These are phyloP conservation scores for Nematolebias whitei DNA, from an alignment of 2,113 vertebrate genomes.

Conservation along the genomic window DNA sequence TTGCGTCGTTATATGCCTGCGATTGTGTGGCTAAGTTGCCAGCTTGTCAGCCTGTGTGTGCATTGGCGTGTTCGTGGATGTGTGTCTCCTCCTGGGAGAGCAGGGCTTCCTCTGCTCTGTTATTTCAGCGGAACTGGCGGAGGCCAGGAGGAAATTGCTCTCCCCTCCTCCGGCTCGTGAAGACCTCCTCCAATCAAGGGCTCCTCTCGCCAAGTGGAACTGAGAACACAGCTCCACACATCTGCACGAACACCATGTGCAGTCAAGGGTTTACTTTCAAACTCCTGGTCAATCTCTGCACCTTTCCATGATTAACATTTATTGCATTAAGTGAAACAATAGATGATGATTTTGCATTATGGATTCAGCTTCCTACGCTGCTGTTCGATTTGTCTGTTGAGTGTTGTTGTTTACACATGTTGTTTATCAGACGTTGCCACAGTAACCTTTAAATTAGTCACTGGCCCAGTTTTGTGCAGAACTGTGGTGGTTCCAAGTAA, in stretches of 20 bases:
- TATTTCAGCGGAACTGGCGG: conserved; percentile 85
- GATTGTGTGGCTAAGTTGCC: conserved; percentile 57
- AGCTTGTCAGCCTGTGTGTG: conserved; percentile 36
- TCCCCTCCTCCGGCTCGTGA: conserved; percentile 84
- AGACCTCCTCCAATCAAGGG: conserved; percentile 82
- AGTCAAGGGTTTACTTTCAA: not conserved
- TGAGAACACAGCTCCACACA: conserved; percentile 32
- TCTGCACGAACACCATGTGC: conserved; percentile 1
- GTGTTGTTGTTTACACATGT: conserved; percentile 25
- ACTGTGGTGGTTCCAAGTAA: conserved; percentile 35
- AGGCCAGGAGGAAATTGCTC: conserved; percentile 85
- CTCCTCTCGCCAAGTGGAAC: conserved; percentile 63
- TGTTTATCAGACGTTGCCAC: conserved; percentile 78
- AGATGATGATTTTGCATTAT: conserved; percentile 7
- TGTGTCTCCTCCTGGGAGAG: conserved; percentile 79
- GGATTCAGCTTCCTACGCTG: not conserved
- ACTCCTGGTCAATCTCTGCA: conserved; percentile 2
- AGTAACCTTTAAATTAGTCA: conserved; percentile 81
- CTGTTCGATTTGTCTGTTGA: conserved; percentile 26
- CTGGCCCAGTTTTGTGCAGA: conserved; percentile 77
- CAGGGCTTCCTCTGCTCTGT: conserved; percentile 82
- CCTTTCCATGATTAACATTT: conserved; percentile 9
- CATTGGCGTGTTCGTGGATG: conserved; percentile 38
- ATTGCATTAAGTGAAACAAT: conserved; percentile 15
- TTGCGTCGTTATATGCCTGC: conserved; percentile 49